Percentiles rank a stretch among this genome's conserved stretches.
These are phyloP conservation scores for Empis livida DNA, from an alignment of 2,888 invertebrate species.

Conservation along the genomic window DNA sequence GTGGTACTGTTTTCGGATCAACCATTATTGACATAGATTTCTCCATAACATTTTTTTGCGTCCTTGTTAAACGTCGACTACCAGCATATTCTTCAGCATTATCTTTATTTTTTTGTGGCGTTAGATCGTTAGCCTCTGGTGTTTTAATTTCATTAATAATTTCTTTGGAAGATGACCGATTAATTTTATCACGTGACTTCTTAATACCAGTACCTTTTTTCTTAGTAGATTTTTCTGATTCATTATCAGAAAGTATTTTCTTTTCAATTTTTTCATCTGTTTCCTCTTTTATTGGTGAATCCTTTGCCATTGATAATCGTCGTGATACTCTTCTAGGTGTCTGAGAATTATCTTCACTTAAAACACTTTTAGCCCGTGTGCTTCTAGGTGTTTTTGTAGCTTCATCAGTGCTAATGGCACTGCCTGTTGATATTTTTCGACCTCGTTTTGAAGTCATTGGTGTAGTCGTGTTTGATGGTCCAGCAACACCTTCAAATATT, in stretches of 20 bases:
- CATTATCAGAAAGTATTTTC: not conserved
- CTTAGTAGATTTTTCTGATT: not conserved
- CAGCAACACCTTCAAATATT: not conserved
- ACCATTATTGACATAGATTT: conserved; percentile 8
- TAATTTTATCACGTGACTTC: not conserved
- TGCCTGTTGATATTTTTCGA: conserved; percentile 1
- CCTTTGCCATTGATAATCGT: conserved; percentile 1
- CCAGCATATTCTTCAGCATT: conserved; percentile 10
- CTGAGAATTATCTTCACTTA: conserved; percentile 5
- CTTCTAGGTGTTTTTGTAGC: not conserved
- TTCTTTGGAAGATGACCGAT: not conserved
- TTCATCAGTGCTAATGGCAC: not conserved
- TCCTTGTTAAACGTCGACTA: conserved; percentile 21
- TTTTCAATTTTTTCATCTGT: too few relatives aligned
- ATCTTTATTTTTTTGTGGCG: not conserved
- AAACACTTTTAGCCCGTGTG: conserved; percentile 1
- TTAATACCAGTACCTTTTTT: not conserved
- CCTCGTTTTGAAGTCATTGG: conserved; percentile 1
- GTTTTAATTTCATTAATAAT: not conserved
- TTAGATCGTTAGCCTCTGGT: not conserved
- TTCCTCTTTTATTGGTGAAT: not conserved
- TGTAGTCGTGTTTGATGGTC: not conserved
- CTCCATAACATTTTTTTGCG: conserved; percentile 20
- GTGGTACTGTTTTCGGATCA: not conserved
- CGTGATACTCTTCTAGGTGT: conserved; percentile 4